Percentiles rank a stretch among this genome's conserved stretches.
phyloP scores from a whole-genome alignment of 2,888 invertebrate species.

The Trimorus sp. region DNA sequence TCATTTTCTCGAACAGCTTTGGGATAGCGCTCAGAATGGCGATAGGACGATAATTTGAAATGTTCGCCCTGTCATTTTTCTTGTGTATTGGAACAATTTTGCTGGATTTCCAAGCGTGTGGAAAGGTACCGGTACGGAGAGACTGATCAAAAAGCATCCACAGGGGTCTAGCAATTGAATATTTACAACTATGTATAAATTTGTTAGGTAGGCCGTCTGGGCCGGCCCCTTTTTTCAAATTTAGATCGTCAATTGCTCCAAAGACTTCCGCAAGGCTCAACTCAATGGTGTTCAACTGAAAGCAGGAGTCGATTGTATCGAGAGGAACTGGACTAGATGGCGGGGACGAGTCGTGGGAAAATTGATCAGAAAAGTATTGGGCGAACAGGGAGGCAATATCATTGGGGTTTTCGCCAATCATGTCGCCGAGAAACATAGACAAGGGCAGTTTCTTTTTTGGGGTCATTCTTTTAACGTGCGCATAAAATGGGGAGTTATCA shows the following conservation, averaged over 20 bases:
- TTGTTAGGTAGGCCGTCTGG: background rate
- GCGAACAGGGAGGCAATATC: no score
- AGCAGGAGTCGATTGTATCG: background rate
- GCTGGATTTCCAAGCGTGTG: background rate
- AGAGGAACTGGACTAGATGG: background rate
- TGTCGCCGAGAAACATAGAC: no score
- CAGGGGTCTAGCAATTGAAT: background rate
- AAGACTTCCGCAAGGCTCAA: background rate
- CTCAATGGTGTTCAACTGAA: background rate
- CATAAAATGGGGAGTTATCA: no score
- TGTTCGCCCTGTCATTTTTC: background rate
- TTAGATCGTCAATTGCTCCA: background rate
- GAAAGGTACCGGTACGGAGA: background rate
- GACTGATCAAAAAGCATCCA: background rate
- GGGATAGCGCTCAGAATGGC: background rate
- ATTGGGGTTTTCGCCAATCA: no score
- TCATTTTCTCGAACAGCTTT: background rate
- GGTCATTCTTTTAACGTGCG: no score
- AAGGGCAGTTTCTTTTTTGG: no score
- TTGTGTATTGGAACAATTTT: constrained; percentile 10
- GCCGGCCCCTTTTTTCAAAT: background rate
- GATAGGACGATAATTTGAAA: background rate
- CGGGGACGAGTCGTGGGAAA: no score
- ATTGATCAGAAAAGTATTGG: no score
- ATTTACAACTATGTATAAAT: background rate